Evolutionary conservation across 2,888 invertebrate species (phyloP).

Genomic region (Erebia epiphron): DNA sequence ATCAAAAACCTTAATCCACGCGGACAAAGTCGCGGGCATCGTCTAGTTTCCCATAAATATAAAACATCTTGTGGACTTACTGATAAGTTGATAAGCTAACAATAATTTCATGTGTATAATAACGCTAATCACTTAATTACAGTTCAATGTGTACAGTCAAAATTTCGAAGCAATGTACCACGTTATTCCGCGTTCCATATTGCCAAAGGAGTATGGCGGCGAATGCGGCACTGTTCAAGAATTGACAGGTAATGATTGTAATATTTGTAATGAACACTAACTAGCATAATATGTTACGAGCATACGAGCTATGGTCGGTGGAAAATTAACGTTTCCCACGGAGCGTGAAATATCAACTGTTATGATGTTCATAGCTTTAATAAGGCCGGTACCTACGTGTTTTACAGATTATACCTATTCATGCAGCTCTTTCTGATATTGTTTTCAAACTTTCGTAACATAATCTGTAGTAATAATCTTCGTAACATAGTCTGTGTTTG

Average conservation of each 20-base stretch:
- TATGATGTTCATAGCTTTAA: conserved; percentile 14
- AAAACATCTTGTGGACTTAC: no score
- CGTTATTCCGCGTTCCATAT: conserved; percentile 70
- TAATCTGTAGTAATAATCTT: no score
- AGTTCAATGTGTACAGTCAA: conserved; percentile 76
- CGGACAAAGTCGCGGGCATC: no score
- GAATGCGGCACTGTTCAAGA: conserved; percentile 54
- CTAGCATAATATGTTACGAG: conserved; percentile 13
- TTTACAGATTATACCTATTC: background rate
- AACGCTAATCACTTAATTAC: background rate
- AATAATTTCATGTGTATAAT: no score
- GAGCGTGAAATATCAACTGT: conserved; percentile 18
- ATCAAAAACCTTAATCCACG: no score
- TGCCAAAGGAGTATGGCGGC: conserved; percentile 81
- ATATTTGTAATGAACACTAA: conserved; percentile 24
- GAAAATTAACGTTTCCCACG: conserved; percentile 27
- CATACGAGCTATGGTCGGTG: conserved; percentile 20
- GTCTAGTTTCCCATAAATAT: no score
- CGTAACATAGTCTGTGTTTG: no score
- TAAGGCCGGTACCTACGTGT: background rate
- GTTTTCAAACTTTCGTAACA: background rate
- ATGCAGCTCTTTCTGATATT: background rate
- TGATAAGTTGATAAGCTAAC: no score
- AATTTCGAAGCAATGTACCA: conserved; percentile 74
- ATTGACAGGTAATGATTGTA: conserved; percentile 63